Evolutionary conservation across 1,140 invertebrate species (phyloP).

Genomic region (Drosophila insularis): DNA sequence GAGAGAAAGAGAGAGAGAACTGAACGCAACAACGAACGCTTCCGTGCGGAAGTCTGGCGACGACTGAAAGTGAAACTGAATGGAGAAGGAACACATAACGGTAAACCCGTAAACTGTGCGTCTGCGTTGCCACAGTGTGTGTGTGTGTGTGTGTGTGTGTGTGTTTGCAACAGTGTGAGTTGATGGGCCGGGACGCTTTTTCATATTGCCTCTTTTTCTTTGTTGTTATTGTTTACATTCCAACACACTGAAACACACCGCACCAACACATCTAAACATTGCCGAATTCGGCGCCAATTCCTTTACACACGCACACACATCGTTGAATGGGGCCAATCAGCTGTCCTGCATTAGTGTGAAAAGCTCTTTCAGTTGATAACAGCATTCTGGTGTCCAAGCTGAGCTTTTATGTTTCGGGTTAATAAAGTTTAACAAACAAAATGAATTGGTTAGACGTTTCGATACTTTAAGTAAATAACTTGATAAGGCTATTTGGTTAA

Average conservation of each 20-base stretch:
- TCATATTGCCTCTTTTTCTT: conserved; percentile 23
- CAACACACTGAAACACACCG: conserved; percentile 13
- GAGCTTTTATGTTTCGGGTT: conserved; percentile 14
- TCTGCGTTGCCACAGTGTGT: conserved; percentile 40
- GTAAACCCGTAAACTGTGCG: conserved; percentile 56
- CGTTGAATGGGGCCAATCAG: conserved; percentile 26
- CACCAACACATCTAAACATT: not conserved
- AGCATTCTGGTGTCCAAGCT: conserved; percentile 13
- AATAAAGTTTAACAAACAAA: no score
- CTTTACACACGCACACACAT: conserved; percentile 29
- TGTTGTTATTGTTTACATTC: conserved; percentile 75
- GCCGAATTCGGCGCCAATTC: conserved; percentile 17
- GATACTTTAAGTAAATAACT: no score
- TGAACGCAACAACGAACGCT: conserved; percentile 67
- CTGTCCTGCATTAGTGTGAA: conserved; percentile 34
- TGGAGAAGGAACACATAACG: conserved; percentile 39
- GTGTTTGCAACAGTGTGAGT: conserved; percentile 27
- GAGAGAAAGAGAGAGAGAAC: conserved; percentile 46
- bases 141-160: conserved; percentile 22
- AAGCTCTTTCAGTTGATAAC: not conserved
- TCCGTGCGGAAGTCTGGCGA: conserved; percentile 75
- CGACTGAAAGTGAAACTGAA: conserved; percentile 75
- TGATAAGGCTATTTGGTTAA: no score
- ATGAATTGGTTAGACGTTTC: no score
- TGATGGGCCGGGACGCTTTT: conserved; percentile 39